Conservation (phyloP, 92 coral and sea anemone species). For the Epizoanthus stellaris region DNA sequence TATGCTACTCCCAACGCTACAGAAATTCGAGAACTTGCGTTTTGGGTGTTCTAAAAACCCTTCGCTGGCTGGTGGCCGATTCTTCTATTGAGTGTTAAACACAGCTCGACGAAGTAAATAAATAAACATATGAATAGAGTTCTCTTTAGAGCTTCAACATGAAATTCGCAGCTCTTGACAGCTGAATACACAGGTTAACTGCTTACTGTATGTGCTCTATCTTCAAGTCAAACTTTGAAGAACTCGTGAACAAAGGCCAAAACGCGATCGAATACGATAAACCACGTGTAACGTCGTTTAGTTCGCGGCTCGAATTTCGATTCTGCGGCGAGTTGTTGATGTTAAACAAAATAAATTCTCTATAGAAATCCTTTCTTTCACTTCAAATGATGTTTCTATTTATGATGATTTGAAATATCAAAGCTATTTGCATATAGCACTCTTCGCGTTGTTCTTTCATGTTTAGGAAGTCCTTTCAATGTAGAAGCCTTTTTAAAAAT, state of each 20-base stretch:
- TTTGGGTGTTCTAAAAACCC: not conserved
- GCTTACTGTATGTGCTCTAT: conserved; percentile 38
- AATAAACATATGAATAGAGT: conserved; percentile 32
- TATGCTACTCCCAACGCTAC: no score
- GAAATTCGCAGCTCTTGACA: conserved; percentile 41
- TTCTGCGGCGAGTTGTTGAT: not conserved
- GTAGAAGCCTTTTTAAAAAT: not conserved
- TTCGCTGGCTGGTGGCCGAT: conserved; percentile 3
- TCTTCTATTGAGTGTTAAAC: conserved; percentile 17
- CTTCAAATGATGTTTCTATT: conserved; percentile 29
- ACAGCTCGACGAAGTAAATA: conserved; percentile 31
- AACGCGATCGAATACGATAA: conserved; percentile 6
- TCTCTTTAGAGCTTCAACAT: conserved; percentile 45
- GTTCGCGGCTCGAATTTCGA: conserved; percentile 23
- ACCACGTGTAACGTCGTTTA: conserved; percentile 37
- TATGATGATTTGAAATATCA: conserved; percentile 10
- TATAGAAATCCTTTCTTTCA: conserved; percentile 16
- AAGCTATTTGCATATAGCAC: not conserved
- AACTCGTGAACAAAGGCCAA: conserved; percentile 22
- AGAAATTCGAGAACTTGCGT: not conserved
- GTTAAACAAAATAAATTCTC: conserved; percentile 24
- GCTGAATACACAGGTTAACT: conserved; percentile 41
- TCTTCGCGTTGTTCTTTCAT: not conserved
- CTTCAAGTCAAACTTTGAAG: conserved; percentile 44
- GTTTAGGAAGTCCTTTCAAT: not conserved